phyloP scores from a whole-genome alignment of 2,113 vertebrate species.

The Syngnathoides biaculeatus region DNA sequence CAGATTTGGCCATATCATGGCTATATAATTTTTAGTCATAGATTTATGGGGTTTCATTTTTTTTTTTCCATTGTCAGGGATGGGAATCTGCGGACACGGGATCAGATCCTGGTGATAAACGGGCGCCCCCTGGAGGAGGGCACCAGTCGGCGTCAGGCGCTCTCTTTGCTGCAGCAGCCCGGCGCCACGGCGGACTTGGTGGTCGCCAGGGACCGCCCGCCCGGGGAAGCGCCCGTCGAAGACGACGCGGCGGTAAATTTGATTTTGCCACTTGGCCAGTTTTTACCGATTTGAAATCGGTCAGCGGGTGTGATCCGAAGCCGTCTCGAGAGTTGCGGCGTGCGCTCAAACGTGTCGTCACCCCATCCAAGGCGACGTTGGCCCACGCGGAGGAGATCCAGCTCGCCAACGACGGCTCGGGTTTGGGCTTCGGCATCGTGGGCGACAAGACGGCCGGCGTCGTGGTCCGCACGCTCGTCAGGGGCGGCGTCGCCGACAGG shows the following conservation, averaged over 20 bases:
- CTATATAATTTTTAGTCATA: too few relatives aligned
- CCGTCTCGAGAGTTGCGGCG: too few relatives aligned
- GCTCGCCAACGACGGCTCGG: slow-evolving; percentile 90
- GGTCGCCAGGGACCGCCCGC: slow-evolving; percentile 78
- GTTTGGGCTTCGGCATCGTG: slow-evolving; percentile 96
- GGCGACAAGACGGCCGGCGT: slow-evolving; percentile 87
- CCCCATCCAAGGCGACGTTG: slow-evolving; percentile 78
- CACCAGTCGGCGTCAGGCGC: slow-evolving; percentile 86
- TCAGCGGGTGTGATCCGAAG: too few relatives aligned
- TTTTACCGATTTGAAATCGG: too few relatives aligned
- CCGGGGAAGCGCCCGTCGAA: slow-evolving; percentile 17
- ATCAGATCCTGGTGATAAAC: slow-evolving; percentile 93
- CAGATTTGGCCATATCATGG: too few relatives aligned
- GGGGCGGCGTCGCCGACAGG: slow-evolving; percentile 83
- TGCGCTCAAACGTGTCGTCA: background rate
- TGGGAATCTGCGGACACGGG: slow-evolving; percentile 85
- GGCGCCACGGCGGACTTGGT: slow-evolving; percentile 80
- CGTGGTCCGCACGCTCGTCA: slow-evolving; percentile 89
- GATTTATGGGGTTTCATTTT: too few relatives aligned
- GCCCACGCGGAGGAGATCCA: slow-evolving; percentile 87
- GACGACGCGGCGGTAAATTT: too few relatives aligned
- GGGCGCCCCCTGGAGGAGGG: slow-evolving; percentile 82
- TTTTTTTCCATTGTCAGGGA: slow-evolving; percentile 71
- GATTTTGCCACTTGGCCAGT: too few relatives aligned
- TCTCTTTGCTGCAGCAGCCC: slow-evolving; percentile 85